phyloP scores from a whole-genome alignment of 2,113 vertebrate genomes.

The Cepphus grylle region DNA sequence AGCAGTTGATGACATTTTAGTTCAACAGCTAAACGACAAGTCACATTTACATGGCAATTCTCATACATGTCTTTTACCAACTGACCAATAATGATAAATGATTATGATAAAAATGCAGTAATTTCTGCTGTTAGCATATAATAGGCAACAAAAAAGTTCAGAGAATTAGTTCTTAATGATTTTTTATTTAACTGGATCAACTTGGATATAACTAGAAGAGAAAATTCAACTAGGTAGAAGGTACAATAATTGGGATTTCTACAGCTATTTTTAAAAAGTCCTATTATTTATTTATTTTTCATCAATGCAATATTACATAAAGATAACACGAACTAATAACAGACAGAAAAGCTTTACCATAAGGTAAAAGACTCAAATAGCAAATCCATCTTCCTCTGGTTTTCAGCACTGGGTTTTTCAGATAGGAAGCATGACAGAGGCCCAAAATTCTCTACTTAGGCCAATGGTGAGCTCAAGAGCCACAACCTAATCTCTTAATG shows the following conservation, averaged over 20 bases:
- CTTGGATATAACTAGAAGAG: not conserved
- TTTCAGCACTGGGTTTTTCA: not conserved
- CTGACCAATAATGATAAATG: not conserved
- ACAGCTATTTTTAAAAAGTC: not conserved
- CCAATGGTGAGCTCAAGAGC: not conserved
- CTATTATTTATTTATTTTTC: not conserved
- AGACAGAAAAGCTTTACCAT: not conserved
- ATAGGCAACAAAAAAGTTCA: not conserved
- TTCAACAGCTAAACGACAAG: not conserved
- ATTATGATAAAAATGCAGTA: not conserved
- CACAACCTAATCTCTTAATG: not conserved
- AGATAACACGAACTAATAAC: not conserved
- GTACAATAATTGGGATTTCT: not conserved
- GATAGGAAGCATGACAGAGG: not conserved
- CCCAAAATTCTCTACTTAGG: not conserved
- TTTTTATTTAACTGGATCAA: not conserved
- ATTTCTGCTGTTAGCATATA: not conserved
- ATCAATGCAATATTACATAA: not conserved
- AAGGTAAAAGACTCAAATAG: not conserved
- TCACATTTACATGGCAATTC: not conserved
- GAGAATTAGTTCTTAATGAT: not conserved
- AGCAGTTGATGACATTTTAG: not conserved
- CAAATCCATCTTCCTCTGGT: not conserved
- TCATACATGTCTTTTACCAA: not conserved
- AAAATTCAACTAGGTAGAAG: not conserved